Evolutionary conservation across 2,113 vertebrate species (phyloP), one percentile per base, ranked within the genome.

Genomic region (Rissa tridactyla): DNA sequence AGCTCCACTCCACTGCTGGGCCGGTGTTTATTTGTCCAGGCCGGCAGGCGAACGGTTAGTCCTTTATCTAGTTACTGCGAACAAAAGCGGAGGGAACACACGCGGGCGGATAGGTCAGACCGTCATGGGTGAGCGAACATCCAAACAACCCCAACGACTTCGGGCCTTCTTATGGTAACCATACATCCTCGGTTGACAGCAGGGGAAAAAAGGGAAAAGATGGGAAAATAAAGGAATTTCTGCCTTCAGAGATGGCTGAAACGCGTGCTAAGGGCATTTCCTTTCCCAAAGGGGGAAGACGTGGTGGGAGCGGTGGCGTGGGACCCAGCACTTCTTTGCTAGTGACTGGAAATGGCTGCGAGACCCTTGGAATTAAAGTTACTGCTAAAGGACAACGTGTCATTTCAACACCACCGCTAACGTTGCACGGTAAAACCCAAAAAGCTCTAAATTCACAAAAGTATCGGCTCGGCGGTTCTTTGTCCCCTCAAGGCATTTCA

Each of bases 11-110:
- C 34, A 17, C 42, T 83, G 89, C 95, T 61, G 82, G 42, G 64
- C 52, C 60, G 47, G 19, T 55, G 72, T 92, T 93, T 96, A 94
- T 95, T 95, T 96, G 92, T 83, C 68, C 91, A 91, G 82, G 68
- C 38, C 52, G 49, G 72, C 86, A 90, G 95, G 90, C 13, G 15
- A 97, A 96, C 96, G 52, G 57, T 92, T 85, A 94, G 71, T 51
- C 49, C 86, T 85, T 90, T 71, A 60, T 89, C 66, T 66, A 78
- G 58, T 79, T 84, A 78, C 66, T 55, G 46, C 6, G 55, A 83
- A 58, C 69, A 82, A 88, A 95, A 78, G 60, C 12, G 0, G 34
- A 78, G 77, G 76, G 82, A 79, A 58, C 71, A 79, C 51, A 18
- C 32, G 83, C 0, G 3, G 86, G 57, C 5, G 1, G 78, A 60